Percentiles rank a stretch among this genome's conserved stretches.
phyloP scores from a whole-genome alignment of 2,797 vertebrate species.

The Eutrigla gurnardus region DNA sequence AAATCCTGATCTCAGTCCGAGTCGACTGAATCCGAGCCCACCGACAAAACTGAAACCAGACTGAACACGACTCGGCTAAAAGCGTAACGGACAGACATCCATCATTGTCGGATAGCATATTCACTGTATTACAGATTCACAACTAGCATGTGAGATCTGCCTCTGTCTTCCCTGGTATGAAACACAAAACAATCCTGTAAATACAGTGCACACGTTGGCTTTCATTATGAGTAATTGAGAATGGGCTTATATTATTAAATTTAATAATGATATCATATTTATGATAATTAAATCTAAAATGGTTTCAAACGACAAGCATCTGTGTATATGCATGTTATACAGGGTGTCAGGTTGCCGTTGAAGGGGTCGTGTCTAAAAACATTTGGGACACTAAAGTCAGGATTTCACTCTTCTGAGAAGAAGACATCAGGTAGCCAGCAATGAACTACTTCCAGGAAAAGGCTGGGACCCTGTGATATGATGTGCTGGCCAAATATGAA shows the following conservation, averaged over 20 bases:
- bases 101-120: neutral
- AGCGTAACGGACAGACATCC: neutral
- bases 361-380: no score
- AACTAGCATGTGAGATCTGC: neutral
- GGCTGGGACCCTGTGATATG: constrained; percentile 5
- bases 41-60: neutral
- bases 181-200: neutral
- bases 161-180: neutral
- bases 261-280: neutral
- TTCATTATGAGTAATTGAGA: neutral
- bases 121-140: neutral
- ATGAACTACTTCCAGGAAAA: constrained; percentile 18
- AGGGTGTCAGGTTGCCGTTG: neutral
- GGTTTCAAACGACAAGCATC: no score
- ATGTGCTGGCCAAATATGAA: constrained; percentile 15
- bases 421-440: constrained; percentile 9
- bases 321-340: neutral
- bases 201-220: neutral
- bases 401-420: neutral
- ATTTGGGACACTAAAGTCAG: neutral
- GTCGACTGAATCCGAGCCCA: neutral
- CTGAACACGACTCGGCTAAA: neutral
- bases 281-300: neutral
- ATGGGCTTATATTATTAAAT: neutral
- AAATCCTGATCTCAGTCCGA: neutral